Evolutionary conservation across 1,140 invertebrate species (phyloP), one percentile per base, ranked within the genome.

Genomic region (Scaptomyza graminum): DNA sequence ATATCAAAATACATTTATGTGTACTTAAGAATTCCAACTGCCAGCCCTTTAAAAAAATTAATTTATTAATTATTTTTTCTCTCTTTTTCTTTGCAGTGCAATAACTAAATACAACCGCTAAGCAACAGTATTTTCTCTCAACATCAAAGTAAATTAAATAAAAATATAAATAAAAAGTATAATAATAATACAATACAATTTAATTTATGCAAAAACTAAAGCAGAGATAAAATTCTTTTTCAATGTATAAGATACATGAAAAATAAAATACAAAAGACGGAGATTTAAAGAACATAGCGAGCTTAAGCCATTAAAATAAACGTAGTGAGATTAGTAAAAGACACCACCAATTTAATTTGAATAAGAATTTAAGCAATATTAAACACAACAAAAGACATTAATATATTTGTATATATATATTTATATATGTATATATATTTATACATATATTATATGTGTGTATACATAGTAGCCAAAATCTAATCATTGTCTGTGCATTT

Each of bases 101-200:
- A 51, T 12, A 60, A 67, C 44, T 51, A 71, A 68, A 81, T 74
- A 59, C 63, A 75, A 67, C 66, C 70, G 74, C 81, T 74, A 85
- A 82, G 82, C 74, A 78, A 82, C 83, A 88, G 83, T 88, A 88
- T 88, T 88, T 76, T 88, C 79, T 83, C 83, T 88, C 83, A 88
- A 88, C 76, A 79, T 66, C 79, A 82, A 83, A 34, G 1, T 34
- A 9, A 70, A 55, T 71, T 62, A 64, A n/a, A 41, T n/a, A 34
- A 34, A 34, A 34, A 34, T 8, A n/a, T n/a, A n/a, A n/a, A n/a
- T n/a, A n/a, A n/a, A n/a, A n/a, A 34, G 8, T 34, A 34, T 52
- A 71, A 57, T 56, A 77, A 57, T 51, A 43, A 52, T 52, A 47
- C 31, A 63, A 55, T 28, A 66, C 59, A 50, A 47, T 55, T 44